phyloP scores from a whole-genome alignment of 2,797 vertebrate genomes.

The Gobio occitaniae region DNA sequence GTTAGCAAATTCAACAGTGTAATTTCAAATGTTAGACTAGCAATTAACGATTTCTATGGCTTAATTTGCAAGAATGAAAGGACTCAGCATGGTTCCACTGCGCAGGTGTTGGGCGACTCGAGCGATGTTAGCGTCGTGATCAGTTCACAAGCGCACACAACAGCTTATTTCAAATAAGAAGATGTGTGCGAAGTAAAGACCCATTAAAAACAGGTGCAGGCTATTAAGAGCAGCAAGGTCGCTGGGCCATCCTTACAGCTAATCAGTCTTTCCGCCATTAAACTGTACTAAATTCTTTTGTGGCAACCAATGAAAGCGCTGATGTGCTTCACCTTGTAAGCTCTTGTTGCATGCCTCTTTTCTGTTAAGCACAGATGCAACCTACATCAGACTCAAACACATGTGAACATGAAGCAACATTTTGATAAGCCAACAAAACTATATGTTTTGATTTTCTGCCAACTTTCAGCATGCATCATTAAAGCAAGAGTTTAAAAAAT shows the following conservation, averaged over 20 bases:
- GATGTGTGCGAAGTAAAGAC: not conserved
- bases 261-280: slow-evolving; percentile 30
- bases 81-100: not conserved
- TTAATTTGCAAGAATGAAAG: slow-evolving; percentile 22
- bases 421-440: not conserved
- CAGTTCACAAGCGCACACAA: slow-evolving; percentile 6
- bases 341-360: not conserved
- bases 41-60: slow-evolving; percentile 19
- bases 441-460: not conserved
- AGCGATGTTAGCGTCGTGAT: not conserved
- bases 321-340: not conserved
- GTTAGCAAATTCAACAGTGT: slow-evolving; percentile 24
- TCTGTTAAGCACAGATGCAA: not conserved
- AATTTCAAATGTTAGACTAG: slow-evolving; percentile 17
- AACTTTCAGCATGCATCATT: not conserved
- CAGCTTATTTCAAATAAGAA: slow-evolving; percentile 16
- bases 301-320: slow-evolving; percentile 30
- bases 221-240: slow-evolving; percentile 40
- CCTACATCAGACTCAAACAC: not conserved
- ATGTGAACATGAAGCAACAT: not conserved
- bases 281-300: slow-evolving; percentile 10
- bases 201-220: slow-evolving; percentile 29
- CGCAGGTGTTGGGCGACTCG: slow-evolving; percentile 1
- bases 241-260: slow-evolving; percentile 11
- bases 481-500: not conserved